Percentiles rank a stretch among this genome's conserved stretches.
Conservation (phyloP, 2,113 vertebrate species). For the Chaetops frenatus region DNA sequence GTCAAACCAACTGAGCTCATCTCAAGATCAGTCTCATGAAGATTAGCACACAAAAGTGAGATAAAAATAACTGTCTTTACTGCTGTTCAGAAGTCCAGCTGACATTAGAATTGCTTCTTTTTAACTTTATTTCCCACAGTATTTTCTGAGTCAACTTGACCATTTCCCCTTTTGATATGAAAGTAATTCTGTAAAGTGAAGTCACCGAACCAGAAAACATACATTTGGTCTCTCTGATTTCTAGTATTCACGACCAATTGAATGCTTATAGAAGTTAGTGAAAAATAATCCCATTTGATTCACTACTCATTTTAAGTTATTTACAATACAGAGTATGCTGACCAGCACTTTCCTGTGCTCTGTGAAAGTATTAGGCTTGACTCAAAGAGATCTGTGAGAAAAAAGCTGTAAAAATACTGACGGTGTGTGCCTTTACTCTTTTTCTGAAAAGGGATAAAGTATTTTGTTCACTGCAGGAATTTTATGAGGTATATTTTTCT, state of each 20-base stretch:
- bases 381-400: background rate
- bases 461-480: background rate
- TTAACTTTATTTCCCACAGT: slow-evolving; percentile 5
- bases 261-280: slow-evolving; percentile 33
- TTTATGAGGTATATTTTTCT: background rate
- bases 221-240: slow-evolving; percentile 31
- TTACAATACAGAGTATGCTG: slow-evolving; percentile 15
- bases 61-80: background rate
- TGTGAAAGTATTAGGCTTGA: background rate
- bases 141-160: slow-evolving; percentile 44
- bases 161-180: slow-evolving; percentile 33
- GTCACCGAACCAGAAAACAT: slow-evolving; percentile 22
- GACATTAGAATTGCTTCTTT: slow-evolving; percentile 11
- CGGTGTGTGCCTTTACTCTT: background rate
- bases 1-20: background rate
- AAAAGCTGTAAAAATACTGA: background rate
- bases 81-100: background rate
- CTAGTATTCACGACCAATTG: slow-evolving; percentile 44
- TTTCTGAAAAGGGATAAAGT: background rate
- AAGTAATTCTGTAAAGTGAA: slow-evolving; percentile 31
- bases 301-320: slow-evolving; percentile 37
- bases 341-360: background rate
- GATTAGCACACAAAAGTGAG: background rate
- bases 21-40: background rate
- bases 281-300: slow-evolving; percentile 47